Conservation (phyloP, 2,888 invertebrate species). For the Sesia bembeciformis region DNA sequence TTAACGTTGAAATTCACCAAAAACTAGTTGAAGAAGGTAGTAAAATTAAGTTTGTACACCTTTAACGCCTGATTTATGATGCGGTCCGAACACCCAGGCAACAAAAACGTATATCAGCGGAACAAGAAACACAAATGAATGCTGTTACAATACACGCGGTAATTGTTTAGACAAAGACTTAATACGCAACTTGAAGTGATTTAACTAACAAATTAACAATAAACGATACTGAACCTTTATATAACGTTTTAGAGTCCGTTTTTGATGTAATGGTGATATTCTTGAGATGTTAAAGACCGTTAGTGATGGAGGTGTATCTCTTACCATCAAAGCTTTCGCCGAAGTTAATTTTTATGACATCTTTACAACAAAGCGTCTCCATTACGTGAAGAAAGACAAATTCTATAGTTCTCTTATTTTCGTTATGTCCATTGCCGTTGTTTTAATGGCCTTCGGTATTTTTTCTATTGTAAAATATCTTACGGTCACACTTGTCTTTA, state of each 20-base stretch:
- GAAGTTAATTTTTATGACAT: slow-evolving; percentile 70
- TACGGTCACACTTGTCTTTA: slow-evolving; percentile 24
- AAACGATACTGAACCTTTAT: slow-evolving; percentile 15
- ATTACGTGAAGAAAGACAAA: slow-evolving; percentile 54
- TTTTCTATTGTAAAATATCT: slow-evolving; percentile 24
- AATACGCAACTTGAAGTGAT: slow-evolving; percentile 16
- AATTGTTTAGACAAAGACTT: slow-evolving; percentile 69
- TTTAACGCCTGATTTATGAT: slow-evolving; percentile 65
- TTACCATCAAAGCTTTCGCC: slow-evolving; percentile 63
- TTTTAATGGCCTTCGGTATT: slow-evolving; percentile 31
- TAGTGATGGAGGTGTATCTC: slow-evolving; percentile 33
- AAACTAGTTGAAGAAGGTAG: slow-evolving; percentile 5
- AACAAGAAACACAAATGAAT: slow-evolving; percentile 68
- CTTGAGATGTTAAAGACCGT: slow-evolving; percentile 15
- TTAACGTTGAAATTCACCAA: slow-evolving; percentile 23
- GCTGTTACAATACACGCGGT: slow-evolving; percentile 61
- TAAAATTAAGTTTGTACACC: slow-evolving; percentile 25
- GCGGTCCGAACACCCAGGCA: slow-evolving; percentile 63
- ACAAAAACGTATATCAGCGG: slow-evolving; percentile 64
- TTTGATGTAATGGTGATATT: neutral
- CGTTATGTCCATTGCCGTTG: slow-evolving; percentile 35
- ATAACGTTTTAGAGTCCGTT: slow-evolving; percentile 8
- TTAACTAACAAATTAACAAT: slow-evolving; percentile 12
- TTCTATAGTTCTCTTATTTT: slow-evolving; percentile 43
- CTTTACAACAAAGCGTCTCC: slow-evolving; percentile 44